Evolutionary conservation across 1,140 invertebrate genomes (phyloP), one percentile per base, ranked within the genome.

Genomic region (Fopius arisanus): DNA sequence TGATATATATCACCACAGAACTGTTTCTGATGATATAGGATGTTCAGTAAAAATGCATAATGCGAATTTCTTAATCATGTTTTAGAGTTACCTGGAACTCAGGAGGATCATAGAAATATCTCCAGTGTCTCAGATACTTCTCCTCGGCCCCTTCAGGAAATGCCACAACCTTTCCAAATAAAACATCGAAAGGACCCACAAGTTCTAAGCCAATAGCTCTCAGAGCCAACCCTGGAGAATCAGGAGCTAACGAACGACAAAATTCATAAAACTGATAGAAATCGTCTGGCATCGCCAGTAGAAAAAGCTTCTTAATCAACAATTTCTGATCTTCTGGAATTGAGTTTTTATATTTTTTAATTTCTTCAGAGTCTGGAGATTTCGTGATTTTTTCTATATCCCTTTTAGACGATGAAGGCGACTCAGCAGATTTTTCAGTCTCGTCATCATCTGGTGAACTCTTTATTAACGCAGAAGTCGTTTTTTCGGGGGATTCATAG

Each of bases 81-180:
- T 67, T 10, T 3, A 68, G 2, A 23, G 16, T 48, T 89, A 93
- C 92, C 88, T 95, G 94, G 87, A 98, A 96, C 88, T 98, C 96
- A 37, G 97, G 96, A 48, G 95, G 95, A 90, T 98, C 97, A 88
- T 95, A 97, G 85, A 92, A 98, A 88, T 95, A 97, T 80, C 97
- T 90, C 93, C 95, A 97, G 83, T 98, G 96, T 37, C 92, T 84
- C 75, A 97, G 84, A 83, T 92, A 91, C 70, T 92, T 86, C n/a
- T 91, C 90, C 66, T 90, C 88, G 78, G 92, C 40, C 5, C 48
- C 48, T 12, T 28, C 7, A 31, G 41, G n/a, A 23, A 43, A 21
- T 28, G 63, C n/a, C 33, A 7, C 28, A 41, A 76, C 70, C 72
- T 69, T 68, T 5, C 70, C 65, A 59, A 12, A 41, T 14, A 73